These are phyloP conservation scores for Oriolus oriolus DNA, from an alignment of 2,113 vertebrate genomes.

Conservation along the genomic window DNA sequence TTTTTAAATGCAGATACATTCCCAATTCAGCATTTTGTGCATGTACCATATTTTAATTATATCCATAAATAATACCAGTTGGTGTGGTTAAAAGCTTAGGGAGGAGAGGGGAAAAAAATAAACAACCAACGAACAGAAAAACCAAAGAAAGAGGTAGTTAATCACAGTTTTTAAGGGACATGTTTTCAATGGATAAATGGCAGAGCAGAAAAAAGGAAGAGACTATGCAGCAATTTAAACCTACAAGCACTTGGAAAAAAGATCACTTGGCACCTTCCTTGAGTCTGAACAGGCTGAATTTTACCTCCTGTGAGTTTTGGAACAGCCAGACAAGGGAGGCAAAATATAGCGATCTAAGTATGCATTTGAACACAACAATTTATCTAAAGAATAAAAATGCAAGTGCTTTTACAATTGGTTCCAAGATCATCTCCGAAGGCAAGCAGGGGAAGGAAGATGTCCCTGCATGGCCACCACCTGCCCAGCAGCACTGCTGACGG, in stretches of 20 bases:
- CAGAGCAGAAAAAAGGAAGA: neutral
- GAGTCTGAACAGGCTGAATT: neutral
- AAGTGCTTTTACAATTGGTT: neutral
- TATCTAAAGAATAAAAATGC: neutral
- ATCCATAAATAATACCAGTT: neutral
- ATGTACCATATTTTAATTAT: neutral
- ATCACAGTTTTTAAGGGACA: neutral
- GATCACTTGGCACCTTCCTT: neutral
- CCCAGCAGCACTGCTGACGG: neutral
- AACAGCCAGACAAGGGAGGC: neutral
- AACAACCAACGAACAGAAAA: neutral
- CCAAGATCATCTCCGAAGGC: accelerated
- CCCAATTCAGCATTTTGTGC: neutral
- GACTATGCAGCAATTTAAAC: neutral
- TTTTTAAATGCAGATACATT: neutral
- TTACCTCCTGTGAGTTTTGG: neutral
- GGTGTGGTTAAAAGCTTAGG: neutral
- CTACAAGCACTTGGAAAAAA: neutral
- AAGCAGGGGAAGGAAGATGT: neutral
- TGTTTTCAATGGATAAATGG: neutral
- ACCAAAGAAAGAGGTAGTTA: neutral
- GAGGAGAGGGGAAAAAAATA: accelerated
- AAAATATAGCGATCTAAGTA: neutral
- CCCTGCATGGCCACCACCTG: neutral
- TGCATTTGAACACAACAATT: neutral